phyloP scores from a whole-genome alignment of 2,113 vertebrate genomes.

The Marcusenius ussheri region DNA sequence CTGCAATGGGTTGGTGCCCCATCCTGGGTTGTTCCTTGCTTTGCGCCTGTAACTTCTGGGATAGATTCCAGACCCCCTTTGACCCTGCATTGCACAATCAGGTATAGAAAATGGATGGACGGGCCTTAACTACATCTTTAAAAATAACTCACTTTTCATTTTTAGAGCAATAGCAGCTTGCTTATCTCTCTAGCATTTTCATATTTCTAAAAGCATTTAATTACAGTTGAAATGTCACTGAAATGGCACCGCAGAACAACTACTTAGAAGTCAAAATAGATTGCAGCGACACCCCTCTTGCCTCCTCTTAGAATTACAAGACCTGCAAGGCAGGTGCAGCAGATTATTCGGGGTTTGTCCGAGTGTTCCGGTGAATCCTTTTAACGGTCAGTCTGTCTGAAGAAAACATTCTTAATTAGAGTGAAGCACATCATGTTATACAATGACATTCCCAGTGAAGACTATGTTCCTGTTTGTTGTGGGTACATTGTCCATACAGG shows the following conservation, averaged over 20 bases:
- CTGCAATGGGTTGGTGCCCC: background rate
- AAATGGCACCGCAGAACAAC: background rate
- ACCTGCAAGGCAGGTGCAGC: background rate
- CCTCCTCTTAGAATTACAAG: background rate
- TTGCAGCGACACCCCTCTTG: background rate
- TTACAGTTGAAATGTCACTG: background rate
- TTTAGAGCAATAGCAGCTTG: background rate
- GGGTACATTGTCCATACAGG: background rate
- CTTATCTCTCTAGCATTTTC: background rate
- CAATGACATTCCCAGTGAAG: background rate
- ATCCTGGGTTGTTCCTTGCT: background rate
- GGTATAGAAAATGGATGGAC: background rate
- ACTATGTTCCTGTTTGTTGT: background rate
- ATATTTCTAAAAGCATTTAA: slow-evolving; percentile 1
- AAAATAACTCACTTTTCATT: background rate
- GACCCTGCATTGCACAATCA: background rate
- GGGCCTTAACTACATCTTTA: background rate
- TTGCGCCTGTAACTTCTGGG: background rate
- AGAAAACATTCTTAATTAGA: background rate
- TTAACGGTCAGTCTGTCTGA: background rate
- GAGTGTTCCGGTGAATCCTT: background rate
- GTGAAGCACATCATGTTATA: background rate
- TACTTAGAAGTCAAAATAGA: background rate
- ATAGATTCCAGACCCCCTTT: background rate
- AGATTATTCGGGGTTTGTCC: background rate